Evolutionary conservation across 2,888 invertebrate species (phyloP), one percentile per base, ranked within the genome.

Genomic region (Phlogophora meticulosa): DNA sequence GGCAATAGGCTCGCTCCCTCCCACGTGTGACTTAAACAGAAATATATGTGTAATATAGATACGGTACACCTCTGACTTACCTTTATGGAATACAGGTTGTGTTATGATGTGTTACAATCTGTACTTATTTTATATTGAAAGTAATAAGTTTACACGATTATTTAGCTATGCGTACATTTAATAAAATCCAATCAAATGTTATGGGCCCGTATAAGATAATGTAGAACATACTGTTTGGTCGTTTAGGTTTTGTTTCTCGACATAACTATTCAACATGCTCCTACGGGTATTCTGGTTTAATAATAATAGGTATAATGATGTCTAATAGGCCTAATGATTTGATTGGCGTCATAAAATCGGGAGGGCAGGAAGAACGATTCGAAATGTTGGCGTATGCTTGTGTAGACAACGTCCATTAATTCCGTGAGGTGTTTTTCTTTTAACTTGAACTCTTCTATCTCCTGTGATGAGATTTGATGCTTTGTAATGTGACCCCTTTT

Each of bases 341-440:
- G 90, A 93, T 93, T 91, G 90, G 87, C 87, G 88, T 91, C 90
- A 87, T 93, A 93, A 93, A 93, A 92, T 87, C 85, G 71, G 83
- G 77, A 85, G 85, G 84, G 85, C 76, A 83, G 66, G 73, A 67
- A 64, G 65, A 48, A 56, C 34, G 53, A 63, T 55, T 53, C 32
- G 45, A 71, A 78, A 68, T 60, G 55, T 61, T 63, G 56, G 66
- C 64, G 58, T 62, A 49, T 62, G 71, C 74, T 81, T 77, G 80
- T 81, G 72, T 81, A 77, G 78, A 74, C 66, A 28, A 28, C 28
- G 28, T 28, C 28, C 28, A 5, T 28, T 28, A 28, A 28, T 4
- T 28, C 2, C 28, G 28, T 28, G 28, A 28, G 28, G 28, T 28
- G 28, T 28, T 28, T 5, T 28, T n/a, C n/a, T 5, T 28, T 28